Base-by-base conservation (phyloP, 2,888 invertebrate genomes). In the Pterostichus niger region DNA sequence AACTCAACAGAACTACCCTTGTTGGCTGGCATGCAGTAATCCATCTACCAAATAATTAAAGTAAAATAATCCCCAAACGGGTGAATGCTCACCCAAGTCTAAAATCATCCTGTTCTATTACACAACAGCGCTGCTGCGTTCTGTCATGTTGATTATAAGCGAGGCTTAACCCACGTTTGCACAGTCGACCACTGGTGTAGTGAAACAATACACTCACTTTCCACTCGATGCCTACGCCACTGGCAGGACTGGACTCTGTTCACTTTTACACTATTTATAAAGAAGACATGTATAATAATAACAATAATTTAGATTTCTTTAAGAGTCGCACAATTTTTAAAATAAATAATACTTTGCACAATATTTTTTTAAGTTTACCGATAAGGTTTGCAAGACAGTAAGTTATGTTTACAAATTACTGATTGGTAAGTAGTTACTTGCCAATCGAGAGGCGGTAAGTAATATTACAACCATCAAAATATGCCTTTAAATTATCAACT, bases 31-130 rank as follows among this genome's bases (percentile, higher is more conserved):
- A 35, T 64, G 44, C 68, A 46, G 64, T 71, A 71, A 71, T 71
- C 68, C 68, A 44, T 71, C 68, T 71, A 71, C 68, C 40, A 17
- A 71, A 71, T 71, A 71, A 71, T 71, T 71, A 71, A 71, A 71
- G 68, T 71, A 71, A 44, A 71, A 71, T 71, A 71, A 71, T 71
- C 68, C 44, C 68, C 24, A 5, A 71, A 40, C 11, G 15, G 44
- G 68, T 13, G 44, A 71, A 71, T 40, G 40, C 17, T 64, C 68
- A 71, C 40, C 68, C 68, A 44, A 71, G 46, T 71, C 40, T 71
- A 13, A 71, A 44, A 71, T 71, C 68, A 46, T 71, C 44, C 68
- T 13, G 64, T 64, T 24, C 61, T 61, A 33, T 61, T 35, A 64
- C 35, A 11, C 13, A 13, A 33, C 64, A 64, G 13, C 64, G n/a